Evolutionary conservation across 2,888 invertebrate species (phyloP), one percentile per base, ranked within the genome.

Genomic region (Phyllotreta striolata): DNA sequence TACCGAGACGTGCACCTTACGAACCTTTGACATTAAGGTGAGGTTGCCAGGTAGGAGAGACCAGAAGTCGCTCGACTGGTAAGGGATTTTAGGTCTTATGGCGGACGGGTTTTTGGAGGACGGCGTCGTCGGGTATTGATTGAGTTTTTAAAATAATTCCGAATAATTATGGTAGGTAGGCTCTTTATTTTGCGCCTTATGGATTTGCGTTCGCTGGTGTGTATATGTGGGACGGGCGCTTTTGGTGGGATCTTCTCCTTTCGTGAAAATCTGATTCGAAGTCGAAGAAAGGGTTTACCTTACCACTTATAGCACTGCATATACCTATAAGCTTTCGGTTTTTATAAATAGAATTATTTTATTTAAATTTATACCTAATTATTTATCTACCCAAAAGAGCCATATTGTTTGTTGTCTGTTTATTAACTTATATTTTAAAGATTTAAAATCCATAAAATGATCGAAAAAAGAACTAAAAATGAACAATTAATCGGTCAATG

Each of bases 1-100:
- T 79, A 78, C 81, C 75, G 74, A 70, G 69, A 70, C 64, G 68
- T 69, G 73, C 70, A 70, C 74, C 78, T 75, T 78, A 78, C 71
- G 68, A 69, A 66, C 70, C 67, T 67, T 66, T 70, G 72, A 67
- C 73, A 73, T 80, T 79, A 74, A 76, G 79, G 67, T 73, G 73
- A 78, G 63, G 73, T 74, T 77, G 68, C 71, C 69, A 63, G 71
- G 72, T 59, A 69, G 62, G 73, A 73, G 69, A 78, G 67, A 78
- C 78, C 78, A 74, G 80, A 75, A 80, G 80, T 76, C 76, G 70
- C 67, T 72, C 66, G 67, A 55, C 51, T 56, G 69, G 66, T 67
- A 63, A 47, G 67, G 67, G 73, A 77, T 70, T 72, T 65, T 74
- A 64, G 70, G 47, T 73, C 70, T 68, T 75, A 75, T 69, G 62